Percentiles rank a stretch among this genome's conserved stretches.
Evolutionary conservation across 2,113 vertebrate species (phyloP).

Genomic region (Eulemur rufifrons): DNA sequence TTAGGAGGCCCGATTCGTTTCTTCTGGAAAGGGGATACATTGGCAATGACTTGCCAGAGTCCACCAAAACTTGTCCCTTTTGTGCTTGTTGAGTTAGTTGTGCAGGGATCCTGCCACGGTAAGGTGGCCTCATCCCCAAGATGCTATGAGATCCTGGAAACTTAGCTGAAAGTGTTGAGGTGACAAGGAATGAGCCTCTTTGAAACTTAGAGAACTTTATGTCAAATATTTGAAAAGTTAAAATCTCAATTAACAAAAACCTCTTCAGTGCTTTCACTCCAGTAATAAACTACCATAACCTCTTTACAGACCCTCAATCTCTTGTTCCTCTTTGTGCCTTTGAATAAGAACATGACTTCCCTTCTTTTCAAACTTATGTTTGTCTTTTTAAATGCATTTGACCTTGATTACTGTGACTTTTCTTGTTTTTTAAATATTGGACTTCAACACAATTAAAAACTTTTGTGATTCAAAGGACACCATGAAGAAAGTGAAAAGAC

Average conservation of each 20-base stretch:
- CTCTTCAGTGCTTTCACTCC: background rate
- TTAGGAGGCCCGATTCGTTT: background rate
- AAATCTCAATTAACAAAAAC: background rate
- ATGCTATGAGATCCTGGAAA: background rate
- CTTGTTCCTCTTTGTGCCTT: background rate
- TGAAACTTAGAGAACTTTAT: background rate
- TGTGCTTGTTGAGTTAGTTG: background rate
- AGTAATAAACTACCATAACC: background rate
- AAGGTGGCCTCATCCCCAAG: background rate
- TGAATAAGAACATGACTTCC: background rate
- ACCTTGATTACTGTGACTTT: background rate
- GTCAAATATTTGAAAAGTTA: background rate
- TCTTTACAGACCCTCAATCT: background rate
- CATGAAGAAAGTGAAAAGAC: background rate
- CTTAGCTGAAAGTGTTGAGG: background rate
- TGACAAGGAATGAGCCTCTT: background rate
- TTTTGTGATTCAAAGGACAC: background rate
- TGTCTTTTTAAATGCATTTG: background rate
- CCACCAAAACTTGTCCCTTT: background rate
- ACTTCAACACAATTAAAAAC: background rate
- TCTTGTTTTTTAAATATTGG: background rate
- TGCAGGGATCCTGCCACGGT: background rate
- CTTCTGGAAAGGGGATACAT: background rate
- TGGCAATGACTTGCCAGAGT: background rate
- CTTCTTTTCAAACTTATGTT: background rate